Evolutionary conservation across 2,797 vertebrate species (phyloP), one percentile per base, ranked within the genome.

Genomic region (Epinephelus awoara): DNA sequence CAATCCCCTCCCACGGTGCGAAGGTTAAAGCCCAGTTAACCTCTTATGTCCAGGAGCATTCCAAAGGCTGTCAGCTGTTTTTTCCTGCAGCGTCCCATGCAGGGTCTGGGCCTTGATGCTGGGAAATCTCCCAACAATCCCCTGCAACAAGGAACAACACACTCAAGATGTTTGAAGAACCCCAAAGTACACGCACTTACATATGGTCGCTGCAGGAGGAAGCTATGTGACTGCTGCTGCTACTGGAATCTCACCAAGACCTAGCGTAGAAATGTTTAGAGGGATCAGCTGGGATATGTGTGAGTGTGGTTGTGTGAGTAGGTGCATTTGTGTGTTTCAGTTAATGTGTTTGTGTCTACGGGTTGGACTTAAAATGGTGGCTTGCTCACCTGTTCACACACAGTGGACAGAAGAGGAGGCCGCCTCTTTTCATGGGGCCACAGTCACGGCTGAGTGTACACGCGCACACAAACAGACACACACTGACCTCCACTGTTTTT

Each of bases 351-450:
- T 91, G 77, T 85, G 84, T 65, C 21, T 61, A 59, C 46, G 69
- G 78, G 80, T 84, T 57, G 66, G 75, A 77, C 77, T 25, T 59
- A 84, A 89, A 84, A 82, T 47, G 59, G 69, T 75, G 85, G 87
- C 85, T 87, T 80, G 89, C 87, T 94, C 94, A 95, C 93, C 93
- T 94, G 92, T 94, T 91, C 93, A 91, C 86, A 93, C 80, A 91
- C 52, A 67, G 82, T 38, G 79, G 82, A 89, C 87, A 91, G 87
- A 91, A 75, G 79, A 57, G 77, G 84, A 88, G 89, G 72, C 69
- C 67, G 78, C 57, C 65, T 67, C 65, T 83, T 84, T 85, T 85
- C 85, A 78, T 73, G 54, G 70, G 68, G 67, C 71, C 69, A 79
- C 87, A 81, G 83, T 80, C 86, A 87, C 25, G 69, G 81, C 75